Evolutionary conservation across 2,113 vertebrate genomes (phyloP).

Genomic region (Cyphomyrus plagiostoma): DNA sequence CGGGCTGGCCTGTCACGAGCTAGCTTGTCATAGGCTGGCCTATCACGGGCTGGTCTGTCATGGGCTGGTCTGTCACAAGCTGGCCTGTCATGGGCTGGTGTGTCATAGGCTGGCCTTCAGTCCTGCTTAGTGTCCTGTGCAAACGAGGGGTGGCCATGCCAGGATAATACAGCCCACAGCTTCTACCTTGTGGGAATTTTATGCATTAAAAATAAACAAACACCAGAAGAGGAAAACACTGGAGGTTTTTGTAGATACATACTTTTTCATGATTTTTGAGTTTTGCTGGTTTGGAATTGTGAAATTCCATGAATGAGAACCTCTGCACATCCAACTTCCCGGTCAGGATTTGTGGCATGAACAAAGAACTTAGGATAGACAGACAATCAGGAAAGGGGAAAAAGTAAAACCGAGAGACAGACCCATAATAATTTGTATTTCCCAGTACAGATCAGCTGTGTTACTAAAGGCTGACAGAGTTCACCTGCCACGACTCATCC

Average conservation of each 20-base stretch:
- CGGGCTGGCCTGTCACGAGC: background rate
- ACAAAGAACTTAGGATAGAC: background rate
- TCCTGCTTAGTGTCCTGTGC: background rate
- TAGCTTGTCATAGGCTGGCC: too few relatives aligned
- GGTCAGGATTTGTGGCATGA: background rate
- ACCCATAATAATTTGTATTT: background rate
- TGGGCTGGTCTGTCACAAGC: background rate
- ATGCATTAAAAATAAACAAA: background rate
- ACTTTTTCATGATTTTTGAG: background rate
- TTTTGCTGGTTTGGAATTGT: background rate
- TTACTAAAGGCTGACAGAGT: conserved; percentile 40
- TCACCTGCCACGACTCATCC: conserved; percentile 20
- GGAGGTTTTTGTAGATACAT: background rate
- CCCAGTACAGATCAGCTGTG: conserved; percentile 40
- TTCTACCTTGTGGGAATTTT: background rate
- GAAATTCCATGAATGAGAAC: background rate
- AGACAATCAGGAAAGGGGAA: background rate
- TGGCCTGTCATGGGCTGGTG: too few relatives aligned
- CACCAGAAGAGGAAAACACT: background rate
- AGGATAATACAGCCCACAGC: background rate
- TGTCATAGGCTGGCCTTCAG: background rate
- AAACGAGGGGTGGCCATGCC: background rate
- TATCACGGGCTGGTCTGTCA: too few relatives aligned
- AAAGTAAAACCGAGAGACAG: background rate
- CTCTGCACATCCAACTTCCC: background rate